phyloP scores from a whole-genome alignment of 2,797 vertebrate genomes.

The Nannoperca obscura region DNA sequence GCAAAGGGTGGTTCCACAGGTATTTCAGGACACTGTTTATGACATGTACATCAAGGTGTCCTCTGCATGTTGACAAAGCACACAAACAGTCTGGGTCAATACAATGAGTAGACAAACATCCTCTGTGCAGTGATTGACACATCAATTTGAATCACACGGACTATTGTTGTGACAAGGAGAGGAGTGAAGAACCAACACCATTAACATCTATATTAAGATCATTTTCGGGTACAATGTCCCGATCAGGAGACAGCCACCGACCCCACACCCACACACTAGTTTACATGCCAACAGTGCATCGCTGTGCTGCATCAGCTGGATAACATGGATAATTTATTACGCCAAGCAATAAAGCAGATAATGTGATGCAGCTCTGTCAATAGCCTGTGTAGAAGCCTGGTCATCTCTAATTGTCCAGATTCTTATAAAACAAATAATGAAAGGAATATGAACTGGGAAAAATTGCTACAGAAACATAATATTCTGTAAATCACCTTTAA shows the following conservation, averaged over 20 bases:
- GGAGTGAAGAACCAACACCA: neutral
- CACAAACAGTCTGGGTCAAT: neutral
- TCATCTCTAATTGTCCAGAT: neutral
- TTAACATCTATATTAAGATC: neutral
- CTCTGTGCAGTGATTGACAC: neutral
- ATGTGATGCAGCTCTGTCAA: neutral
- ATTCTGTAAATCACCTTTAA: conserved; percentile 26
- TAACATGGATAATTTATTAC: conserved; percentile 9
- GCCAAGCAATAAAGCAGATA: neutral
- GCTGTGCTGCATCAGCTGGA: conserved; percentile 1
- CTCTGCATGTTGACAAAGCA: neutral
- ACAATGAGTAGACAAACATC: neutral
- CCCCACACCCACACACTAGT: neutral
- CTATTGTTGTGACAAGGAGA: neutral
- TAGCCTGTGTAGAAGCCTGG: neutral
- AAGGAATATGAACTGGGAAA: neutral
- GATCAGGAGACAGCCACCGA: neutral
- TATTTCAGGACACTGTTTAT: neutral
- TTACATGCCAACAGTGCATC: neutral
- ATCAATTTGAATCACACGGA: neutral
- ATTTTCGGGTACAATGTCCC: neutral
- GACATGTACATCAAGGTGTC: neutral
- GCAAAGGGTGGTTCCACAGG: neutral
- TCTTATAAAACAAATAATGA: neutral
- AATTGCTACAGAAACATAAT: neutral